Base-by-base conservation (phyloP, 2,113 vertebrate genomes). In the Thunnus thynnus region DNA sequence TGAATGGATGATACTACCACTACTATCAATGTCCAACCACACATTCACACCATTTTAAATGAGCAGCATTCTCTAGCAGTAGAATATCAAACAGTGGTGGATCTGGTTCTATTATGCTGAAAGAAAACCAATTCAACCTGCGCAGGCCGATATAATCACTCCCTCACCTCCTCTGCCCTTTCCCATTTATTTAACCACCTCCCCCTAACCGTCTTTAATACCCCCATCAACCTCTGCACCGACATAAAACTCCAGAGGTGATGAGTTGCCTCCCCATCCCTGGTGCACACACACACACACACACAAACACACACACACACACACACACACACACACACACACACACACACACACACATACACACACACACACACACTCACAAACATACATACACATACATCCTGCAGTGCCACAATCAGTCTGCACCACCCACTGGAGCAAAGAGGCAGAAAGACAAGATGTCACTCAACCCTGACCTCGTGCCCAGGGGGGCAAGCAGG, bases 381-480 rank as follows among this genome's bases (percentile, higher is more conserved):
- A 71, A 48, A 65, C 72, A 80, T 30, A 62, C 60, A 69, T 63
- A 66, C 41, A 64, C 25, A 56, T n/a, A 50, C 52, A 36, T 55
- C 76, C 64, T 1, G 13, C 79, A 86, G 82, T 80, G 85, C 50
- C 61, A 80, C 80, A 84, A 77, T 78, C 75, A 86, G 72, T 76
- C 82, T 60, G 60, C 66, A 86, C 79, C 91, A 86, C 80, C 87
- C 82, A 90, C 61, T 86, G 83, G 65, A 93, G 86, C 91, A 90
- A 79, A 91, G 70, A 91, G 64, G 71, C 70, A 68, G 67, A 73
- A 83, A 72, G 87, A 80, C 86, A 77, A 76, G 85, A 76, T 85
- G 82, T 88, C 89, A 86, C 76, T 93, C 89, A 93, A 90, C 74
- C 86, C 78, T 91, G 90, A 93, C 88, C 89, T 88, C 18, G 9